Evolutionary conservation across 2,888 invertebrate species (phyloP).

Genomic region (Phania funesta): DNA sequence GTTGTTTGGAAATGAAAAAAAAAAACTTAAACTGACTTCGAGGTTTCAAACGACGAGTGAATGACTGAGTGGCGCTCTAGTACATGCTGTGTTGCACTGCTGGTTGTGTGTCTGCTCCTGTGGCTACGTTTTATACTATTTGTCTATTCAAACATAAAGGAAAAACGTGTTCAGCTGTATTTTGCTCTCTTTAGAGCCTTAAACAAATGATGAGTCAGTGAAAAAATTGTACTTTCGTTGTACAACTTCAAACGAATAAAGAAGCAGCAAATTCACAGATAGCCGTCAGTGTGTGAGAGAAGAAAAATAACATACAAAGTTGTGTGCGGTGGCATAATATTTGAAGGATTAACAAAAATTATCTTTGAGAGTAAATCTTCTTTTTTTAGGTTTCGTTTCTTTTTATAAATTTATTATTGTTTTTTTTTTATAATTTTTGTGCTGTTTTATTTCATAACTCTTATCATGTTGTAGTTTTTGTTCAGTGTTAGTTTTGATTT

Average conservation of each 20-base stretch:
- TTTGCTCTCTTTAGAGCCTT: conserved; percentile 35
- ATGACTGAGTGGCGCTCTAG: conserved; percentile 13
- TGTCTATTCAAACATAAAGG: conserved; percentile 38
- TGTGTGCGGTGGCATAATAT: conserved; percentile 48
- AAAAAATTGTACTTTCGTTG: background rate
- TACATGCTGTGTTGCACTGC: conserved; percentile 14
- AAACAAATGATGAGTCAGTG: conserved; percentile 64
- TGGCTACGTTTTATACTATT: conserved; percentile 1
- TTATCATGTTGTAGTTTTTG: conserved; percentile 3
- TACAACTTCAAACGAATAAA: no score
- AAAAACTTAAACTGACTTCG: conserved; percentile 43
- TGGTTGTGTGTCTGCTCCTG: background rate
- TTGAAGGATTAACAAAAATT: conserved; percentile 59
- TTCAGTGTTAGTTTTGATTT: background rate
- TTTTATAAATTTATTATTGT: background rate
- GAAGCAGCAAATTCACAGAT: conserved; percentile 1
- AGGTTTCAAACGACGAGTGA: conserved; percentile 28
- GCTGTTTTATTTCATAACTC: conserved; percentile 30
- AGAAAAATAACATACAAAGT: no score
- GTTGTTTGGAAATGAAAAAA: conserved; percentile 29
- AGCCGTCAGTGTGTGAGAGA: background rate
- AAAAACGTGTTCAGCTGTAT: conserved; percentile 60
- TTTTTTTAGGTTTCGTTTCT: background rate
- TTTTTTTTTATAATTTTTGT: conserved; percentile 8
- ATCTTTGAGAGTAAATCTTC: conserved; percentile 28